Base-by-base conservation (phyloP, 2,113 vertebrate genomes). In the Procavia capensis region DNA sequence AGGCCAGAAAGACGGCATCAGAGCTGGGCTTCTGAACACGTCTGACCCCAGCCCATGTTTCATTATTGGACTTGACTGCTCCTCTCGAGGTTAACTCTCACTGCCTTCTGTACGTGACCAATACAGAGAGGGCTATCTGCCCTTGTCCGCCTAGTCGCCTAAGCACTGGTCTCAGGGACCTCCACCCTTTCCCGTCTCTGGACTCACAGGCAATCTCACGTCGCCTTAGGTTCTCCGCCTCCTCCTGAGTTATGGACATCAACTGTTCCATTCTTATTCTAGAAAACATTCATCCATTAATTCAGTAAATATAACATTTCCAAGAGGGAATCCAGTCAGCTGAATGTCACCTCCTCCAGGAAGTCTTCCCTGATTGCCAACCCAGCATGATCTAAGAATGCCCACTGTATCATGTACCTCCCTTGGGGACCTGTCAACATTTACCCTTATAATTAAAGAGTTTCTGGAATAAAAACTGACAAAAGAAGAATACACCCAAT, bases 191-290 rank as follows among this genome's bases (percentile, higher is more conserved):
- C 81, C 72, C 2, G 2, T 13, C 20, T 47, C 4, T 1, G n/a
- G 66, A 98, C 99, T 98, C 87, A 99, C 99, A 98, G 79, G 99
- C 99, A 61, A 99, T 98, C 13, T 99, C 99, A n/a, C 97, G 98
- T 84, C 98, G 98, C 90, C 99, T 99, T 34, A 99, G 98, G 54
- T 98, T 99, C 94, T 98, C 99, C 0, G 99, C 97, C 97, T 99
- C 99, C 92, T 99, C 99, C 96, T 99, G 99, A 0, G 99, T 99
- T 97, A 99, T 99, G 57, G 99, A 98, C 95, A 99, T 99, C 97
- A 99, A 97, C 64, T 99, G 99, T 3, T 99, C 99, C 99, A 99
- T 98, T 87, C 98, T 99, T 91, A 99, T 99, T 90, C 99, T 99
- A 97, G 72, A 82, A 8, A 84, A 75, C n/a, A 88, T 20, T 5